Evolutionary conservation across 1,140 invertebrate species (phyloP).

Genomic region (Neuroterus valhalla): DNA sequence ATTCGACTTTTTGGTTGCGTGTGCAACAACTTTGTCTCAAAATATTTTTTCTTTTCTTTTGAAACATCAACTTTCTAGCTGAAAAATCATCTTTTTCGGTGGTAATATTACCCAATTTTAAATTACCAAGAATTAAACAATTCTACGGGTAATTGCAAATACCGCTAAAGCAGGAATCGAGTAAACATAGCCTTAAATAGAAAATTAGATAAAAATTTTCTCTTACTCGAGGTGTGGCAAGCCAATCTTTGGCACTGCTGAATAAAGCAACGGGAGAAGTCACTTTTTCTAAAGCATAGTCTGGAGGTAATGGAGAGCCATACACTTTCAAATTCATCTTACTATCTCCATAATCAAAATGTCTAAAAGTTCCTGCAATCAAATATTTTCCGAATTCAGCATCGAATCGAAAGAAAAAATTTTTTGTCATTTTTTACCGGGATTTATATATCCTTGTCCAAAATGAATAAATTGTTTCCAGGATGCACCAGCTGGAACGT

Average conservation of each 20-base stretch:
- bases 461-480: conserved; percentile 85
- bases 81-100: too few relatives aligned
- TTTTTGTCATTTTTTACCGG: conserved; percentile 60
- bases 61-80: too few relatives aligned
- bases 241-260: conserved; percentile 80
- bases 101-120: too few relatives aligned
- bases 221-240: conserved; percentile 73
- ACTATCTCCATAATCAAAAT: conserved; percentile 68
- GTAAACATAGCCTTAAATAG: too few relatives aligned
- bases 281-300: conserved; percentile 78
- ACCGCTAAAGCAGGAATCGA: too few relatives aligned
- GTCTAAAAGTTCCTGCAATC: conserved; percentile 63
- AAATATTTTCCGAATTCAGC: too few relatives aligned
- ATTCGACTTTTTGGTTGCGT: too few relatives aligned
- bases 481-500: conserved; percentile 86
- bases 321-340: conserved; percentile 72
- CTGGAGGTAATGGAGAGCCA: conserved; percentile 75
- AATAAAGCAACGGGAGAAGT: conserved; percentile 79
- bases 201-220: background rate
- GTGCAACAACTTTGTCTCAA: too few relatives aligned
- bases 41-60: too few relatives aligned
- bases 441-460: conserved; percentile 76
- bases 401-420: too few relatives aligned
- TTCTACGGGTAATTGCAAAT: too few relatives aligned
- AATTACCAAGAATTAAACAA: too few relatives aligned